Evolutionary conservation across 2,888 invertebrate genomes (phyloP), one percentile per base, ranked within the genome.

Genomic region (Pandemis heparana): DNA sequence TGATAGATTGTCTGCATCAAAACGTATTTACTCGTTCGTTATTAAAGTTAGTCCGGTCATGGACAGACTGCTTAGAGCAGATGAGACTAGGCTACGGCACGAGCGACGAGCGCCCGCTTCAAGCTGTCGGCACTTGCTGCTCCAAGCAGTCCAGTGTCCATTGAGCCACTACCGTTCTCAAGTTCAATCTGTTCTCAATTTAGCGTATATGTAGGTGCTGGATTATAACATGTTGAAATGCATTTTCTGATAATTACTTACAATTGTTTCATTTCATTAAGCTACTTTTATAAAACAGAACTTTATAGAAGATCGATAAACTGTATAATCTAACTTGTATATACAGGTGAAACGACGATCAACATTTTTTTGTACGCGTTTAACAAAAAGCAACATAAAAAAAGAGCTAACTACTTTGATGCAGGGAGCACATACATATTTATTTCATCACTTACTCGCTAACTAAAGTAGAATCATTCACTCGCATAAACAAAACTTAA

Each of bases 301-400:
- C 48, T 6, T 53, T 53, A 53, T 8, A 53, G 51, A 16, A 16
- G n/a, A 53, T 53, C 8, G 51, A 18, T 53, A 7, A n/a, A 53
- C 51, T 18, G 51, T 18, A 18, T 53, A 53, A 53, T 18, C 51
- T 56, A 56, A 56, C 56, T 56, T 56, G 23, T 56, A 56, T 56
- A 23, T 23, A 56, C 56, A 56, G 23, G 12, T 23, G 56, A 56
- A 56, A 56, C 10, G 4, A 23, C 23, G 23, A 56, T 23, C 51
- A 53, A 23, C 56, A 10, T 56, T 56, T 5, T 56, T n/a, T 18
- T 53, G 9, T 23, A 56, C 56, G 56, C 23, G 23, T 5, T 23
- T 56, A 56, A 56, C 56, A 56, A 56, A 56, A 56, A 56, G 56
- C 23, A 56, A 56, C 23, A 9, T 18, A 56, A 56, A 56, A 12